A percentile compares a stretch with the other conserved stretches of the same genome.
Evolutionary conservation across 2,113 vertebrate species (phyloP).

Genomic region (Pedionomus torquatus): DNA sequence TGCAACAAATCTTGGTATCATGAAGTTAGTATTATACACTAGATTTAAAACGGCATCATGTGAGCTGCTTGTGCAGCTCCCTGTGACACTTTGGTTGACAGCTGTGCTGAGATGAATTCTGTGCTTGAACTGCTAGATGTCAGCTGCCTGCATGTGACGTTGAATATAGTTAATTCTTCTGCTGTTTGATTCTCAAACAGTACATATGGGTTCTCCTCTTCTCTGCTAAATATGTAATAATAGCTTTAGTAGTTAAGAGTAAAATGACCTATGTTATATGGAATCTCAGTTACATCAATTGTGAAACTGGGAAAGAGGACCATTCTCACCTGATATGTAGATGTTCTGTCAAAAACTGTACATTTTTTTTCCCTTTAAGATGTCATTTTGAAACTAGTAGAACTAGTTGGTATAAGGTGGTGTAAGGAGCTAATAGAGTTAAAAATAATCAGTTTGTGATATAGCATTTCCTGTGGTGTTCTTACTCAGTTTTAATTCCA

Average conservation of each 20-base stretch:
- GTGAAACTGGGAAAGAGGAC: background rate
- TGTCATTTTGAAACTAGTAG: background rate
- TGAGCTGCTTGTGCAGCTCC: background rate
- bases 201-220: background rate
- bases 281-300: background rate
- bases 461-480: background rate
- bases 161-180: background rate
- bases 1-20: background rate
- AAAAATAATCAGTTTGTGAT: background rate
- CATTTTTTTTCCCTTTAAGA: background rate
- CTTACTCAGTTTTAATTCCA: background rate
- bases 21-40: background rate
- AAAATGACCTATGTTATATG: background rate
- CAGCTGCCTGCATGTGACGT: too few species aligned
- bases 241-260: background rate
- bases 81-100: accelerated
- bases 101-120: background rate
- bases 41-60: background rate
- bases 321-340: background rate
- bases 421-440: background rate
- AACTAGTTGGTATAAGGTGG: background rate
- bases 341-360: background rate
- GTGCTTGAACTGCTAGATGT: too few species aligned
- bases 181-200: background rate
- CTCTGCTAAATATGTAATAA: background rate